Percentiles rank a stretch among this genome's conserved stretches.
These are phyloP conservation scores for Galbula dea DNA, from an alignment of 2,113 vertebrate species.

Conservation along the genomic window DNA sequence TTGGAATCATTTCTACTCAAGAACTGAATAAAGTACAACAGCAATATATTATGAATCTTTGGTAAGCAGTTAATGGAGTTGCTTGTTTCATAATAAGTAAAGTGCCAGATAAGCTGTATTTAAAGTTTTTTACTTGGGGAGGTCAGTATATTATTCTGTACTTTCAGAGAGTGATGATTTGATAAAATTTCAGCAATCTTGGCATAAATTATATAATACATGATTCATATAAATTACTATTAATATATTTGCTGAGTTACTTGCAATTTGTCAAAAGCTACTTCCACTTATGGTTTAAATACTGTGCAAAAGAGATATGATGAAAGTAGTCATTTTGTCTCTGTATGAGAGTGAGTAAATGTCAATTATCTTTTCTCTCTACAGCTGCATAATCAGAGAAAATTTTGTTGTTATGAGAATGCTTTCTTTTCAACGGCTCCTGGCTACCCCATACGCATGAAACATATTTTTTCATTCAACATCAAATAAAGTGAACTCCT, in stretches of 20 bases:
- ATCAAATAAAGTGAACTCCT: slow-evolving; percentile 51
- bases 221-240: slow-evolving; percentile 28
- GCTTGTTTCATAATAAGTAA: slow-evolving; percentile 33
- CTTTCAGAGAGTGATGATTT: slow-evolving; percentile 43
- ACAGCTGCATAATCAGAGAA: slow-evolving; percentile 44
- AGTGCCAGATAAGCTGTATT: slow-evolving; percentile 24
- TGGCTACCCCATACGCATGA: slow-evolving; percentile 15
- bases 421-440: neutral
- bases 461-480: slow-evolving; percentile 3
- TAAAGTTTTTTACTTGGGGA: slow-evolving; percentile 9
- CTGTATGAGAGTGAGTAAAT: slow-evolving; percentile 62
- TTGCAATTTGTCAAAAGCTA: slow-evolving; percentile 47
- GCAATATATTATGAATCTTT: neutral
- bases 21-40: neutral
- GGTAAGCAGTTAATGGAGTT: neutral
- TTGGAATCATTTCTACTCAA: neutral
- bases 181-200: slow-evolving; percentile 49
- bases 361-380: slow-evolving; percentile 57
- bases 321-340: slow-evolving; percentile 58
- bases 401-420: slow-evolving; percentile 21
- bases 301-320: slow-evolving; percentile 44
- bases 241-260: slow-evolving; percentile 51
- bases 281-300: slow-evolving; percentile 55
- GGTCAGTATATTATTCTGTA: slow-evolving; percentile 34
- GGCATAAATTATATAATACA: slow-evolving; percentile 15